Conservation (phyloP, 64 coral and sea anemone species). For the Catalaphyllia jardinei region DNA sequence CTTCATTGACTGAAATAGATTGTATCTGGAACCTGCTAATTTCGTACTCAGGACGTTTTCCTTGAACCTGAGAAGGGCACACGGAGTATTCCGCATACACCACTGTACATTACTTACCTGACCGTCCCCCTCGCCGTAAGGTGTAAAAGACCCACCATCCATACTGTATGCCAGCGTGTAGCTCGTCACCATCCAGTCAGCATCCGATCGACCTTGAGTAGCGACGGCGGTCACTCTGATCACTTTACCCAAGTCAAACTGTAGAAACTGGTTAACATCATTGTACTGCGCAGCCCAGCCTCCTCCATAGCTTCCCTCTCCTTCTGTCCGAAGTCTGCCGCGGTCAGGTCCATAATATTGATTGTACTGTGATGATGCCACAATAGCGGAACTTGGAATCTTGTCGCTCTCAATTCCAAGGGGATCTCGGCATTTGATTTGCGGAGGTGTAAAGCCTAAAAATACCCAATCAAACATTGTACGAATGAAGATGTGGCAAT, state of each 20-base stretch:
- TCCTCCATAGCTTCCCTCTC: constrained; percentile 13
- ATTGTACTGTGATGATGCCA: constrained; percentile 2
- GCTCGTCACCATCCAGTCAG: constrained; percentile 18
- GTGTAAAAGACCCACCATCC: background rate
- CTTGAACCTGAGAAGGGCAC: no score
- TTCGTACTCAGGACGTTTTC: no score
- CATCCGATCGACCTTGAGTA: constrained; percentile 25
- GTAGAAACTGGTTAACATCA: constrained; percentile 1
- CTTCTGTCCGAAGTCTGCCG: background rate
- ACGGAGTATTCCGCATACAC: no score
- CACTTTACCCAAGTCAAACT: constrained; percentile 5
- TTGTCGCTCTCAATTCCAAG: constrained; percentile 14
- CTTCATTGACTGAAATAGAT: no score
- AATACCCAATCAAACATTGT: background rate
- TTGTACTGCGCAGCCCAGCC: constrained; percentile 23
- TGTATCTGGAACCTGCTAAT: no score
- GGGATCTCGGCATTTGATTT: constrained; percentile 19
- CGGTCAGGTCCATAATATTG: constrained; percentile 12
- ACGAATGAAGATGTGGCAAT: no score
- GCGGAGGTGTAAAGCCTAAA: constrained; percentile 10
- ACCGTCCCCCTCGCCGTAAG: background rate
- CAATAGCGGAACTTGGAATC: constrained; percentile 2
- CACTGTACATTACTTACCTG: background rate
- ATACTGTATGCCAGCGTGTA: constrained; percentile 18
- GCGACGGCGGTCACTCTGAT: constrained; percentile 18